Base-by-base conservation (phyloP, 2,888 invertebrate species). In the Junonia oenone region DNA sequence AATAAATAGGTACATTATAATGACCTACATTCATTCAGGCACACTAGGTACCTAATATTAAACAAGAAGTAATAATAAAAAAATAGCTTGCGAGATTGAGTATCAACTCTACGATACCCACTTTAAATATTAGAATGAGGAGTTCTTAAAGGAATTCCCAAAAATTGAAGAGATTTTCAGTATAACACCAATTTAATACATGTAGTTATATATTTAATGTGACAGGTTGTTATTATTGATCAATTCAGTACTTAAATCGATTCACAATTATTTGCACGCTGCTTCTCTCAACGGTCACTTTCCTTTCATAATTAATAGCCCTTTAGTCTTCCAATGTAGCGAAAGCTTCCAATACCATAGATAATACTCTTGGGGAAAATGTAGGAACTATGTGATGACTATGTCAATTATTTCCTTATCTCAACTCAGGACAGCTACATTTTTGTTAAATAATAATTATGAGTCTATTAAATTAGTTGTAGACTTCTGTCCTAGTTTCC, bases 381-480 rank as follows among this genome's bases (percentile, higher is more conserved):
- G 73, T 85, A 88, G 79, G 68, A 86, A 86, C 85, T 87, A 85
- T 89, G 89, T 90, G 90, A 90, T 90, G 80, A 88, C 86, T 83
- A 80, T 89, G 90, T 90, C 90, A 90, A 90, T 90, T 90, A 90
- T 86, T 87, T 87, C 83, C 78, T 81, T 77, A 78, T 80, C 79
- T 77, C 81, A 75, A 75, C 72, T 76, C 75, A 73, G 71, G 73
- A 75, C 76, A 71, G 74, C 79, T 78, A 69, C 68, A 70, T 76
- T 66, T 63, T 65, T 66, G 67, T 63, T 66, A 61, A 33, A 37
- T 61, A 72, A 71, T 71, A 55, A 73, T 72, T 74, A 31, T 58
- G 69, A 13, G 22, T 75, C 65, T 75, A 71, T 67, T 66, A 72
- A 72, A 68, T 62, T 64, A 72, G 71, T 78, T 82, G 43, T 82